A percentile compares a stretch with the other conserved stretches of the same genome.
Evolutionary conservation across 2,113 vertebrate genomes (phyloP).

Genomic region (Calcarius ornatus): DNA sequence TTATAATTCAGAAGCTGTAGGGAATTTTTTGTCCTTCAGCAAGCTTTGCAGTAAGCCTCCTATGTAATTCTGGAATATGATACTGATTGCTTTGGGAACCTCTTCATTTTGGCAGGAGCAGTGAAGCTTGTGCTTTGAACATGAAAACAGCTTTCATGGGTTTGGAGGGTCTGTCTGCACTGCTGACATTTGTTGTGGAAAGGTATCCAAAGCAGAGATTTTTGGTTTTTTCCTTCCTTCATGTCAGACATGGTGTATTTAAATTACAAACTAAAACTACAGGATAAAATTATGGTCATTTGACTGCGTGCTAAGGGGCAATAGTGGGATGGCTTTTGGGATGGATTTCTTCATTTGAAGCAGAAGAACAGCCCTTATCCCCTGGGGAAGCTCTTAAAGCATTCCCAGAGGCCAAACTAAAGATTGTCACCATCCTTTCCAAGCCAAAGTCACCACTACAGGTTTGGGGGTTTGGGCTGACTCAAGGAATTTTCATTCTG

Average conservation of each 20-base stretch:
- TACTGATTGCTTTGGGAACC: background rate
- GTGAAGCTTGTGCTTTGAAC: background rate
- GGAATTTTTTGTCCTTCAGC: background rate
- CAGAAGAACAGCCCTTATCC: background rate
- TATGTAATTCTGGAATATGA: background rate
- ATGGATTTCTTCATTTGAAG: background rate
- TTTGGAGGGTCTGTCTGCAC: background rate
- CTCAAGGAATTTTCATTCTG: background rate
- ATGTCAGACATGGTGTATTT: background rate
- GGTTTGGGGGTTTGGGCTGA: background rate
- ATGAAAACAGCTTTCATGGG: background rate
- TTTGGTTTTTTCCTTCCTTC: background rate
- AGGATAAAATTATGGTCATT: background rate
- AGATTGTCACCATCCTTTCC: background rate
- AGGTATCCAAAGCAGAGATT: background rate
- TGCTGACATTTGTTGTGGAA: background rate
- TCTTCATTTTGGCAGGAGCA: background rate
- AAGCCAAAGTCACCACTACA: rapidly evolving
- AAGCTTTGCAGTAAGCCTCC: background rate
- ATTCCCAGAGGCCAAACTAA: background rate
- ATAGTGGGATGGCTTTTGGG: background rate
- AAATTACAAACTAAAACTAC: background rate
- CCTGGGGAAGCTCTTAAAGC: background rate
- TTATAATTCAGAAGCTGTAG: background rate
- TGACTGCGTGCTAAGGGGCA: background rate